These are phyloP conservation scores for Danio choprae DNA, from an alignment of 2,797 vertebrate genomes.

Conservation along the genomic window DNA sequence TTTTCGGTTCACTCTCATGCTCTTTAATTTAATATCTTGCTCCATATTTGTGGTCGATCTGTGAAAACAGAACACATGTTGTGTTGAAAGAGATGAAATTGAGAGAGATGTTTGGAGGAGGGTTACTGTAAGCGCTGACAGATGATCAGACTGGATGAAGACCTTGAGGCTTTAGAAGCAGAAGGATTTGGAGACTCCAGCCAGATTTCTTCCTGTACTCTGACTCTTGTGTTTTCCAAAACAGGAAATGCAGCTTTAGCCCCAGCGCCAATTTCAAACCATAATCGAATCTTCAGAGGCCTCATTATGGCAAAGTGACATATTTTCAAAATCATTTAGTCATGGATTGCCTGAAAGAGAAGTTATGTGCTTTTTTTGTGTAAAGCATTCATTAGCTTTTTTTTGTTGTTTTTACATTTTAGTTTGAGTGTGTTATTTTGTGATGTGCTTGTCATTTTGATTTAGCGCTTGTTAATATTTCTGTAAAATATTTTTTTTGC, in stretches of 20 bases:
- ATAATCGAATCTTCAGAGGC: background rate
- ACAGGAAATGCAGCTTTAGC: conserved; percentile 17
- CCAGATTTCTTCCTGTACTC: background rate
- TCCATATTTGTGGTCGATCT: conserved; percentile 27
- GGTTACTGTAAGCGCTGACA: conserved; percentile 19
- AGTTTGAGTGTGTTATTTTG: no score
- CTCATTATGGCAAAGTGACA: conserved; percentile 5
- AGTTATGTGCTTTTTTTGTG: no score
- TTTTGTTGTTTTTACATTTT: no score
- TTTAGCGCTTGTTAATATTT: no score
- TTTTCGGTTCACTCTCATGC: background rate
- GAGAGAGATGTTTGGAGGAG: conserved; percentile 37
- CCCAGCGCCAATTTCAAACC: background rate
- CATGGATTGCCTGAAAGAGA: background rate
- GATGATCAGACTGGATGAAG: conserved; percentile 19
- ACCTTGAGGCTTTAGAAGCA: conserved; percentile 3
- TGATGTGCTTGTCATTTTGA: no score
- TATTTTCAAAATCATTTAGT: conserved; percentile 1
- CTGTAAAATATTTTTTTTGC: no score
- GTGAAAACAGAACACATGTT: conserved; percentile 6
- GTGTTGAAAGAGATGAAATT: conserved; percentile 11
- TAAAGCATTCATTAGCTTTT: background rate
- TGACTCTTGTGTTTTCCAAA: background rate
- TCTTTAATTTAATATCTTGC: conserved; percentile 36
- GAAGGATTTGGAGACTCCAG: background rate